Evolutionary conservation across 1,140 invertebrate species (phyloP).

Genomic region (Polypedilum vanderplanki): DNA sequence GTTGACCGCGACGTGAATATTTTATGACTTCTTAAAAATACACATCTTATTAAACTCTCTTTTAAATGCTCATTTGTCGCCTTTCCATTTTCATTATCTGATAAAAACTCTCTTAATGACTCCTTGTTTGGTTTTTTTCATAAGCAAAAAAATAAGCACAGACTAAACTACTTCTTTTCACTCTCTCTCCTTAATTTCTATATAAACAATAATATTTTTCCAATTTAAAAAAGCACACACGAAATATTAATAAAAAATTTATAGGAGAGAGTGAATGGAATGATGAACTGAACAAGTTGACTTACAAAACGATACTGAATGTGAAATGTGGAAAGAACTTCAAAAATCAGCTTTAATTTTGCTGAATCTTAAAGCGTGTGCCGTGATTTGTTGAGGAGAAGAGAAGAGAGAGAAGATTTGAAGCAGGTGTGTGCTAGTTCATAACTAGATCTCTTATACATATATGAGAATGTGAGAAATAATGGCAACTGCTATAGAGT

Average conservation of each 20-base stretch:
- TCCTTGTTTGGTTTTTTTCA: neutral
- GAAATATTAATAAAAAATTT: neutral
- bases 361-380: constrained; percentile 1
- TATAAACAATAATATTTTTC: neutral
- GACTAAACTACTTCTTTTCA: neutral
- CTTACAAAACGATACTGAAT: neutral
- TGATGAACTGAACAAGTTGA: neutral
- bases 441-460: neutral
- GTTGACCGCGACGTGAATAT: neutral
- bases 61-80: neutral
- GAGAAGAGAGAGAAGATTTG: neutral
- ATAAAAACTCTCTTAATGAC: neutral
- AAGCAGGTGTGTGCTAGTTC: constrained; percentile 9
- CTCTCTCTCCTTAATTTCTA: neutral
- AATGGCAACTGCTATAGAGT: neutral
- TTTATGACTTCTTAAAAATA: too few relatives aligned
- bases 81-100: constrained; percentile 6
- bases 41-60: too few relatives aligned
- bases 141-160: neutral
- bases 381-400: neutral
- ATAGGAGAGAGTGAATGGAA: neutral
- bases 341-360: neutral
- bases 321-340: neutral
- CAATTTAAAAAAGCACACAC: neutral
- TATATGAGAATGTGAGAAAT: neutral